Conservation (phyloP, 2,888 invertebrate genomes). For the Liodrosophila aerea region DNA sequence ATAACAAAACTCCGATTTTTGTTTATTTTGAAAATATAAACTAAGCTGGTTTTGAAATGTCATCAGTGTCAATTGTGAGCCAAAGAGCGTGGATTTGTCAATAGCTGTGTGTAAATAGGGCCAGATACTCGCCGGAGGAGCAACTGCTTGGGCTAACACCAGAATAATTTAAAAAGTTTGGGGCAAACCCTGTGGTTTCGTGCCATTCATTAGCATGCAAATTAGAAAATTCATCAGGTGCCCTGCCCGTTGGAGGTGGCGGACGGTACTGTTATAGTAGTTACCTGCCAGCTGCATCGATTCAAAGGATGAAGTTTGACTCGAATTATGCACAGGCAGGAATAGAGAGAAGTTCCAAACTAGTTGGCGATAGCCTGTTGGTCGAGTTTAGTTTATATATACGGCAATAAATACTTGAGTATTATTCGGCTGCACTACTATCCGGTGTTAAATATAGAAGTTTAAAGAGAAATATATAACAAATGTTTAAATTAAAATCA, state of each 20-base stretch:
- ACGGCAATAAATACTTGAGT: slow-evolving; percentile 5
- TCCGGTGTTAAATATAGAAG: too few relatives aligned
- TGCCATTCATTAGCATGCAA: slow-evolving; percentile 9
- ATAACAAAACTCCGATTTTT: too few relatives aligned
- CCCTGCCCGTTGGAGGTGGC: neutral
- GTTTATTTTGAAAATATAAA: too few relatives aligned
- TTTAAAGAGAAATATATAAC: too few relatives aligned
- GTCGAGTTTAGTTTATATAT: slow-evolving; percentile 4
- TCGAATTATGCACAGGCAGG: slow-evolving; percentile 17
- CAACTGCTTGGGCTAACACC: neutral
- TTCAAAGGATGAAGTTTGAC: slow-evolving; percentile 31
- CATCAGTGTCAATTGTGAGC: too few relatives aligned
- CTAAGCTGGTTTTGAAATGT: too few relatives aligned
- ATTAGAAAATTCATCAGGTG: slow-evolving; percentile 10
- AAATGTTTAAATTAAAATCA: too few relatives aligned
- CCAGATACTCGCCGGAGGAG: neutral
- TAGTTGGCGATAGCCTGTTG: slow-evolving; percentile 2
- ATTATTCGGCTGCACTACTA: neutral
- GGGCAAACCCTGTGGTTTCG: neutral
- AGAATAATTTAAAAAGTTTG: slow-evolving; percentile 10
- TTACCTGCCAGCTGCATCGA: neutral
- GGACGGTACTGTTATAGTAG: too few relatives aligned
- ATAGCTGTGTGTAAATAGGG: neutral
- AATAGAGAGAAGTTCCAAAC: slow-evolving; percentile 1
- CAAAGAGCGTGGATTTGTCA: neutral